Percentiles rank a stretch among this genome's conserved stretches.
Evolutionary conservation across 2,888 invertebrate genomes (phyloP).

Genomic region (Myopa tessellatipennis): DNA sequence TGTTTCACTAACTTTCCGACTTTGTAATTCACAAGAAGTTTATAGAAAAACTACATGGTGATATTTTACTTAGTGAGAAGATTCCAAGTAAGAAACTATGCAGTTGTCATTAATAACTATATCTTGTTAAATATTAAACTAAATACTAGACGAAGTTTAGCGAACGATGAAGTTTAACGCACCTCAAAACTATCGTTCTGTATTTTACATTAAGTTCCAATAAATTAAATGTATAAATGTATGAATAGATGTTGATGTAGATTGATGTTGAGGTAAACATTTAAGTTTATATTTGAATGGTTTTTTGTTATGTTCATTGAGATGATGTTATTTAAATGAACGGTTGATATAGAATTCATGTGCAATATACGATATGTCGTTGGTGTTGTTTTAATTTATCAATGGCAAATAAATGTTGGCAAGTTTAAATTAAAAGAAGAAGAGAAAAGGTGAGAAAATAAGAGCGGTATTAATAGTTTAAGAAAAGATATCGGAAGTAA

Average conservation of each 20-base stretch:
- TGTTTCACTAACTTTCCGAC: too few species aligned
- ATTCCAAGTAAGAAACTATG: too few species aligned
- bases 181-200: conserved; percentile 22
- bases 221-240: background rate
- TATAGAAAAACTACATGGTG: too few species aligned
- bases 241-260: background rate
- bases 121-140: background rate
- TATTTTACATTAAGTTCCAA: background rate
- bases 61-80: too few species aligned
- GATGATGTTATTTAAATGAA: background rate
- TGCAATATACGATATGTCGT: too few species aligned
- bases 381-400: background rate
- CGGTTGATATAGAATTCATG: too few species aligned
- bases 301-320: background rate
- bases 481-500: background rate
- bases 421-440: background rate
- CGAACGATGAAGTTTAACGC: background rate
- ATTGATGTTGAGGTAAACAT: background rate
- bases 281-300: background rate
- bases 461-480: background rate
- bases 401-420: too few species aligned
- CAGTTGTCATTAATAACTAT: background rate
- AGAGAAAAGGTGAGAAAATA: background rate
- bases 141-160: too few species aligned
- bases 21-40: too few species aligned